Evolutionary conservation across 2,888 invertebrate genomes (phyloP), one percentile per base, ranked within the genome.

Genomic region (Barypeithes pellucidus): DNA sequence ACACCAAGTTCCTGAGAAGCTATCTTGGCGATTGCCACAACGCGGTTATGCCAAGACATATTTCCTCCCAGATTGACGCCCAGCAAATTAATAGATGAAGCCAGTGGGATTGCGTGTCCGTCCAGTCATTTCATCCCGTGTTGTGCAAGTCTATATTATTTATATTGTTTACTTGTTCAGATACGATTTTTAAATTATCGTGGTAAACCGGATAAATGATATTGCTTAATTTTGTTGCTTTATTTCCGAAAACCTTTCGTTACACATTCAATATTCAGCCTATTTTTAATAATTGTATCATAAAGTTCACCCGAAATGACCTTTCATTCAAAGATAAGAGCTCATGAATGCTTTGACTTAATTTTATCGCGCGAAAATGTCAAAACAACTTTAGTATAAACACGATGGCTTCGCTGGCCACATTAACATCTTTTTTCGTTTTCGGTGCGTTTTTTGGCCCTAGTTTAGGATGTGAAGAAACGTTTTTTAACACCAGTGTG

Each of bases 401-500:
- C 29, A 75, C 61, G 63, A 75, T 73, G 75, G 75, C 75, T 60
- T 68, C 24, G n/a, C 43, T 14, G 72, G 41, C 52, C 59, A 36
- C 63, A 60, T 60, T 73, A 16, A 50, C 41, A 8, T 22, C 43
- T 54, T 59, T 68, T 41, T 52, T 24, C 11, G 52, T 66, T 57
- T 68, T 68, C 9, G 39, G 36, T 54, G 18, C 41, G 16, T 52
- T 75, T 14, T 52, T 75, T 14, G 39, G 11, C 14, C 16, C 5
- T 11, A 9, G 29, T 33, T 65, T 54, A 16, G 61, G 60, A 22
- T 74, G 79, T 43, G 79, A 79, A 59, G 63, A 75, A n/a, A 81
- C 82, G 9, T 84, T 84, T 69, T 71, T 78, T 39, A 80, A 82
- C 65, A 80, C 80, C 8, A 80, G 80, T 12, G 82, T 84, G 9